Conservation (phyloP, 1,140 invertebrate genomes). For the Sitobion miscanthi region DNA sequence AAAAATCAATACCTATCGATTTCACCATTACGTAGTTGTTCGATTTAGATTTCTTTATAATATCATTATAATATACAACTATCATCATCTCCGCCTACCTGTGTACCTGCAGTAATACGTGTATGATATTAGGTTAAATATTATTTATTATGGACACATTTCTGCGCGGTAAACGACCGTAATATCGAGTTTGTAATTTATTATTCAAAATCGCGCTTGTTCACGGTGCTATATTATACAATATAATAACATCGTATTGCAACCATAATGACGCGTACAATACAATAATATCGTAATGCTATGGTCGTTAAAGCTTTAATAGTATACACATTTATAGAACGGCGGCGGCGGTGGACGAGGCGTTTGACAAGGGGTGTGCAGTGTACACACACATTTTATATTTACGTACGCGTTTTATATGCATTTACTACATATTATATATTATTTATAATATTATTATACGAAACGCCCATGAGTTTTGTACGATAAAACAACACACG, state of each 20-base stretch:
- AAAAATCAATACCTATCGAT: not conserved
- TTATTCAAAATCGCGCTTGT: not conserved
- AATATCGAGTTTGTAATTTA: slow-evolving; percentile 1
- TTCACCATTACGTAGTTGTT: not conserved
- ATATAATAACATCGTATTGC: not conserved
- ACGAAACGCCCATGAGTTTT: not conserved
- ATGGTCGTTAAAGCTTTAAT: slow-evolving; percentile 2
- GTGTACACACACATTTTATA: not conserved
- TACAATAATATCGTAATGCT: not conserved
- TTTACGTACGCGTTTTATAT: not conserved
- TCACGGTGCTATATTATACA: not conserved
- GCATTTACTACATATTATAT: not conserved
- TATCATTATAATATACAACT: not conserved
- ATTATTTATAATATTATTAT: not conserved
- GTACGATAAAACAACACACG: not conserved
- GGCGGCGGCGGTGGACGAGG: too few species aligned
- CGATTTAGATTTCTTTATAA: not conserved
- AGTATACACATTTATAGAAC: not conserved
- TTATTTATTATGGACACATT: not conserved
- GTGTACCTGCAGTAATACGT: not conserved
- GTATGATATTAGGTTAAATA: not conserved
- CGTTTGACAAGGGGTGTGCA: not conserved
- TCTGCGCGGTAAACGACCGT: not conserved
- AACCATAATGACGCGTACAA: not conserved
- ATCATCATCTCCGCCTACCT: not conserved